Evolutionary conservation across 2,797 vertebrate species (phyloP), one percentile per base, ranked within the genome.

Genomic region (Tenualosa thibaudeaui): DNA sequence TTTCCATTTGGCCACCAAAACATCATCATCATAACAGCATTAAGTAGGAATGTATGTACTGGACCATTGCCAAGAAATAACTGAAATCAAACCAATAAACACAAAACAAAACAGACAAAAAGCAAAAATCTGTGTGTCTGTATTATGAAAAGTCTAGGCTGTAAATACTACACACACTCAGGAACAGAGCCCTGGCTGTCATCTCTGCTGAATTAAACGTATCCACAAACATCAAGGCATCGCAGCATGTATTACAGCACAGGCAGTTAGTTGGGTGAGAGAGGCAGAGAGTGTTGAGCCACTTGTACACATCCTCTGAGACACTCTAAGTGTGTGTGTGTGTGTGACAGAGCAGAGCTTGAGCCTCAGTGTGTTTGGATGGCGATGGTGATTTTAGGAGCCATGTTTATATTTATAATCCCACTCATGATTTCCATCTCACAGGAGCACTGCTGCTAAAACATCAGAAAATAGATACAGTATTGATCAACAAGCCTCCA

Each of bases 391-490:
- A 12, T 75, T 75, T 75, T 5, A 40, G 31, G 40, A 43, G 31
- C 68, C 31, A 40, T 19, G 68, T 19, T 40, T 75, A 75, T 40
- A 75, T 75, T 75, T 75, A 75, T 75, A 40, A 15, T 19, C 68
- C 37, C 15, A 17, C 31, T 75, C 68, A 75, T 75, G 24, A 17
- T 71, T 13, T 71, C 10, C 3, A 9, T 71, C 31, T 71, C 17
- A 75, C 31, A 40, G 31, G 37, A 75, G 31, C 5, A 31, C 68
- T 40, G 26, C 31, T 5, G 5, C 68, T 40, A 75, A 40, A 75
- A 75, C 68, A 40, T 75, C 31, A 75, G 31, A 75, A 75, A 75
- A 75, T 75, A 75, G 68, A 75, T 43, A 43, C 68, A 8, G 3
- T 37, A 75, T 75, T 75, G 68, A 75, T 75, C 68, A 75, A 43